phyloP scores from a whole-genome alignment of 2,797 vertebrate species.

The Babyrousa celebensis region DNA sequence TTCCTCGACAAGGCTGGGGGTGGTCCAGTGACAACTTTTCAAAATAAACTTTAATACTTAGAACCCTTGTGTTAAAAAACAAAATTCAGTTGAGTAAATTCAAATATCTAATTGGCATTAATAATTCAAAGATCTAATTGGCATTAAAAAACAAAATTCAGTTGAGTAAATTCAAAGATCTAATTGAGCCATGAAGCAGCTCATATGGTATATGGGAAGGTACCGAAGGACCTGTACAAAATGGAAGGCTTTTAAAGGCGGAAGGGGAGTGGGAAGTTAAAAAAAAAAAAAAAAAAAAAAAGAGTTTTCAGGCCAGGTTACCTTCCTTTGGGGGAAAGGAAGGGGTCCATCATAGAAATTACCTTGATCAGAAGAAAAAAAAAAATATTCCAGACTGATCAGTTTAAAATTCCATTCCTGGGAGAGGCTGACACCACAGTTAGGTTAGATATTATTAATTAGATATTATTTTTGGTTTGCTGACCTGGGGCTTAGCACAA shows the following conservation, averaged over 20 bases:
- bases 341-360: not conserved
- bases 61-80: not conserved
- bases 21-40: not conserved
- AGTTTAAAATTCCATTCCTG: not conserved
- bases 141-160: not conserved
- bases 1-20: not conserved
- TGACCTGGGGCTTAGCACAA: not conserved
- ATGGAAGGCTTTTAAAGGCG: not conserved
- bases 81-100: too few relatives aligned
- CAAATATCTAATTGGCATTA: too few relatives aligned
- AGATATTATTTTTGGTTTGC: not conserved
- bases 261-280: not conserved
- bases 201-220: not conserved
- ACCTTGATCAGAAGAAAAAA: not conserved
- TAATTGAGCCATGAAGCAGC: not conserved
- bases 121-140: too few relatives aligned
- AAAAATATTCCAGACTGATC: not conserved
- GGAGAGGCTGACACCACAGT: not conserved
- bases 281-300: too few relatives aligned
- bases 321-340: not conserved
- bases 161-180: not conserved
- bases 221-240: not conserved
- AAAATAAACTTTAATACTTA: conserved; percentile 18
- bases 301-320: not conserved
- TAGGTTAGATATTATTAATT: not conserved